These are phyloP conservation scores for Cardiocondyla obscurior DNA, from an alignment of 1,140 invertebrate genomes.

Conservation along the genomic window DNA sequence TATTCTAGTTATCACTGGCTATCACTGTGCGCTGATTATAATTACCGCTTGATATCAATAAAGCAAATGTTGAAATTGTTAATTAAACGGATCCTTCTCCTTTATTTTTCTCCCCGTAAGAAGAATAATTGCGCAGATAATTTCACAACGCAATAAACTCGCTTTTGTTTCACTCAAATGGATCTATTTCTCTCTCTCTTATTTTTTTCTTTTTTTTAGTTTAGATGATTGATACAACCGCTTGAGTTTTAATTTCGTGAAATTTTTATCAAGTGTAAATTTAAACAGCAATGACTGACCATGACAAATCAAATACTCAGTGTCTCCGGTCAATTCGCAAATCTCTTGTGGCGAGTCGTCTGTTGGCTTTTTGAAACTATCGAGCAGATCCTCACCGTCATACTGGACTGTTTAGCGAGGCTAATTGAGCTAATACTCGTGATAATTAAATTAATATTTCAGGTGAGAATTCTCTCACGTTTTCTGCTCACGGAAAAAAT, in stretches of 20 bases:
- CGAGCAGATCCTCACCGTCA: slow-evolving; percentile 70
- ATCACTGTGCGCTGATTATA: slow-evolving; percentile 3
- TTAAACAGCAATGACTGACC: background rate
- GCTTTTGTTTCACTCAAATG: slow-evolving; percentile 15
- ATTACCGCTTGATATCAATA: slow-evolving; percentile 49
- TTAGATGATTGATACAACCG: background rate
- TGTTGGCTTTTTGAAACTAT: slow-evolving; percentile 74
- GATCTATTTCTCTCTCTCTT: background rate
- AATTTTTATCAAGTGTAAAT: slow-evolving; percentile 18
- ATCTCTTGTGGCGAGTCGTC: slow-evolving; percentile 60
- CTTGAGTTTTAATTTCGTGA: slow-evolving; percentile 2
- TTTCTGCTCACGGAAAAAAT: background rate
- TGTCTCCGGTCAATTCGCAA: slow-evolving; percentile 60
- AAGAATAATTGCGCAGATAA: background rate
- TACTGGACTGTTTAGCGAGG: slow-evolving; percentile 73
- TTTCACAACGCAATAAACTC: slow-evolving; percentile 7
- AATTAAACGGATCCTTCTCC: background rate
- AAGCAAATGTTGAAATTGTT: slow-evolving; percentile 36
- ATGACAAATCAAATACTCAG: slow-evolving; percentile 62
- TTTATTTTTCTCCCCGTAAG: background rate
- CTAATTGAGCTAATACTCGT: slow-evolving; percentile 73
- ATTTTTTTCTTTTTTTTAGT: slow-evolving; percentile 1
- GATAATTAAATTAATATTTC: slow-evolving; percentile 69
- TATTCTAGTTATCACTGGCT: slow-evolving; percentile 13
- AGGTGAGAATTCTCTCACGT: slow-evolving; percentile 49